A percentile compares a stretch with the other conserved stretches of the same genome.
phyloP scores from a whole-genome alignment of 2,888 invertebrate genomes.

The Ariolimax columbianus region DNA sequence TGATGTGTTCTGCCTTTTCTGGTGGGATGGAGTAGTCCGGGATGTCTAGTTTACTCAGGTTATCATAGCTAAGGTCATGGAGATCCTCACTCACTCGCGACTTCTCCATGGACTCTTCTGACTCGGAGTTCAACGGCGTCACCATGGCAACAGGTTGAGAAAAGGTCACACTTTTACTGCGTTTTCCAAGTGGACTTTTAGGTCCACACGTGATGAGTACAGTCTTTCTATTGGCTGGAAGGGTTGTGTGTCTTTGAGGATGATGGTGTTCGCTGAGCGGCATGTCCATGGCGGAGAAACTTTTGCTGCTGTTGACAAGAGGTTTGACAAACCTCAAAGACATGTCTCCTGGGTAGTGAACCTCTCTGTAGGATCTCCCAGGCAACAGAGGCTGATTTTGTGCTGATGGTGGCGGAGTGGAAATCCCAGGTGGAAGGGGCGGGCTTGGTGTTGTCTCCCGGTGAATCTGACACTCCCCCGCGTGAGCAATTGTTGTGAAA shows the following conservation, averaged over 20 bases:
- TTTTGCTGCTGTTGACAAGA: slow-evolving; percentile 22
- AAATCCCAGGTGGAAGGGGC: slow-evolving; percentile 29
- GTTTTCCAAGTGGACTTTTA: slow-evolving; percentile 56
- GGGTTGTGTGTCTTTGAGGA: slow-evolving; percentile 53
- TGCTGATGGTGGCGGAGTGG: slow-evolving; percentile 31
- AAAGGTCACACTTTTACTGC: slow-evolving; percentile 71
- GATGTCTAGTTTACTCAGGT: slow-evolving; percentile 53
- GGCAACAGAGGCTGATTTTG: slow-evolving; percentile 40
- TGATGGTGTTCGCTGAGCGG: not conserved
- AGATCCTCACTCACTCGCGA: slow-evolving; percentile 22
- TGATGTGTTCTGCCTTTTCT: slow-evolving; percentile 34
- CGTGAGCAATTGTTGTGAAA: slow-evolving; percentile 50
- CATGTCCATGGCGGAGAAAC: not conserved
- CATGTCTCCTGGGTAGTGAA: slow-evolving; percentile 50
- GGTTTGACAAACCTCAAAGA: slow-evolving; percentile 51
- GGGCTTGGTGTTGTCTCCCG: slow-evolving; percentile 38
- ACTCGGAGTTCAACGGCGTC: slow-evolving; percentile 70
- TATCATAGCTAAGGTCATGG: slow-evolving; percentile 55
- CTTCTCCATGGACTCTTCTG: slow-evolving; percentile 67
- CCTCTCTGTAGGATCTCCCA: slow-evolving; percentile 43
- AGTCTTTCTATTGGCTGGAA: slow-evolving; percentile 50
- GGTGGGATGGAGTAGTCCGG: slow-evolving; percentile 49
- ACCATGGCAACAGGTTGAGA: slow-evolving; percentile 72
- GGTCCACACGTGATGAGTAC: slow-evolving; percentile 52
- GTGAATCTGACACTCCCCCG: slow-evolving; percentile 31